Evolutionary conservation across 2,888 invertebrate genomes (phyloP).

Genomic region (Alviniconcha strummeri): DNA sequence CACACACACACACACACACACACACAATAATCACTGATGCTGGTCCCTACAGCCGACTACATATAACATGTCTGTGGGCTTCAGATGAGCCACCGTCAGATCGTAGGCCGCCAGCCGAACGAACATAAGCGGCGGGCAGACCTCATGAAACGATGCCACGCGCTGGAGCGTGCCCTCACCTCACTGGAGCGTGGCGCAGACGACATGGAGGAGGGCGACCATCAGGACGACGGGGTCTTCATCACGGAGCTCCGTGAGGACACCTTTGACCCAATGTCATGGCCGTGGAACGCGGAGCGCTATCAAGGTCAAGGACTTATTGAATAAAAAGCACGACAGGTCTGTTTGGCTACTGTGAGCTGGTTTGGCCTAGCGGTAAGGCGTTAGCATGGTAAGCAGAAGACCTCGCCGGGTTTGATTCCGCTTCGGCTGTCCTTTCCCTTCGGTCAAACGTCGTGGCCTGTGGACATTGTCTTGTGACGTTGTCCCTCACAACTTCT

Average conservation of each 20-base stretch:
- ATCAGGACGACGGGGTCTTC: not conserved
- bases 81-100: constrained; percentile 17
- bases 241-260: constrained; percentile 33
- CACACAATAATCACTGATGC: not conserved
- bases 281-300: constrained; percentile 30
- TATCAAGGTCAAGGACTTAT: not conserved
- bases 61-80: not conserved
- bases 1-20: not conserved
- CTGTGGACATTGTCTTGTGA: too few species aligned
- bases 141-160: not conserved
- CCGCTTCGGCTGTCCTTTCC: too few species aligned
- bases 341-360: too few species aligned
- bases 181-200: constrained; percentile 23
- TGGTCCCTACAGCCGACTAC: too few species aligned
- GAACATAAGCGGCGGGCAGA: constrained; percentile 13
- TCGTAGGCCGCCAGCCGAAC: constrained; percentile 7
- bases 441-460: too few species aligned
- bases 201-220: not conserved
- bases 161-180: constrained; percentile 22
- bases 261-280: constrained; percentile 23
- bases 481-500: too few species aligned
- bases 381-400: too few species aligned
- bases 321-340: too few species aligned
- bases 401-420: too few species aligned
- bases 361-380: too few species aligned